phyloP scores from a whole-genome alignment of 2,113 vertebrate species.

The Actinemys pallida region DNA sequence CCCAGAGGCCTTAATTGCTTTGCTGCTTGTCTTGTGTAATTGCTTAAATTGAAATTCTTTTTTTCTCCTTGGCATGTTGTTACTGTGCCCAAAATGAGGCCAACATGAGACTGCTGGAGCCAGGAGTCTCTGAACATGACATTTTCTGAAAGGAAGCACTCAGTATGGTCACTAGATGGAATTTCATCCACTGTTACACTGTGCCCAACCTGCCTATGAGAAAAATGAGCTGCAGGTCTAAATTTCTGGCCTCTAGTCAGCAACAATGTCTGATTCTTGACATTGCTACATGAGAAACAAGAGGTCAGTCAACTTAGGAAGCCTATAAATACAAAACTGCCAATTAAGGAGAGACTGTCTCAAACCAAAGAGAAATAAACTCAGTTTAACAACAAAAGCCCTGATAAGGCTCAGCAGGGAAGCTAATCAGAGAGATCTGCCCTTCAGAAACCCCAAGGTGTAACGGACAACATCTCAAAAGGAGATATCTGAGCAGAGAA shows the following conservation, averaged over 20 bases:
- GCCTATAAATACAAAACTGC: neutral
- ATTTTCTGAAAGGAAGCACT: neutral
- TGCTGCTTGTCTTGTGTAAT: neutral
- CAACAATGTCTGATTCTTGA: neutral
- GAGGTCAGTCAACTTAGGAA: neutral
- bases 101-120: neutral
- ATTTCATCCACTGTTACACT: neutral
- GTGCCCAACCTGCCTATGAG: neutral
- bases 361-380: constrained; percentile 5
- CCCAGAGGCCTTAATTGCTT: neutral
- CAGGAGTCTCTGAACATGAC: neutral
- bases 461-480: neutral
- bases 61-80: neutral
- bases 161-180: neutral
- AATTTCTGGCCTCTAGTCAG: neutral
- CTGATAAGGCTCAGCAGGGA: neutral
- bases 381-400: neutral
- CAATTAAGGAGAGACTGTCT: constrained; percentile 1
- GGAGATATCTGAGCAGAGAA: fast-evolving
- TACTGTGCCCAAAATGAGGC: neutral
- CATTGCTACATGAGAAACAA: neutral
- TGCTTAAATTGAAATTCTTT: neutral
- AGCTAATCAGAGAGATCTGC: neutral
- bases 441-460: neutral
- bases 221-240: neutral